phyloP scores from a whole-genome alignment of 2,888 invertebrate genomes.

The Pediacus dermestoides region DNA sequence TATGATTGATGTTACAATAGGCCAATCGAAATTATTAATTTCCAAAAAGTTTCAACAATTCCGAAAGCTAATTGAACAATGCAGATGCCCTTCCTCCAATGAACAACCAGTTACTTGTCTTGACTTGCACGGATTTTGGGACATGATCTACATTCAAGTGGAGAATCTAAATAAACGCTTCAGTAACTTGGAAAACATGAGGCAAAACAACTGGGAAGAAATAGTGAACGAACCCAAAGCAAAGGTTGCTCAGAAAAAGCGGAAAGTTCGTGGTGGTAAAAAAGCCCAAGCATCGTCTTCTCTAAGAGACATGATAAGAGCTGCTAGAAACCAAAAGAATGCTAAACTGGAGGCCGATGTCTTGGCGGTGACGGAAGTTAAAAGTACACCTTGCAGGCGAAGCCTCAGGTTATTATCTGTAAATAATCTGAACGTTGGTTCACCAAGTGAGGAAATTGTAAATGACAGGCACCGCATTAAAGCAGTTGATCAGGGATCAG shows the following conservation, averaged over 20 bases:
- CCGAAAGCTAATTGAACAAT: conserved; percentile 54
- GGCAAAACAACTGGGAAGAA: conserved; percentile 60
- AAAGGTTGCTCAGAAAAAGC: conserved; percentile 19
- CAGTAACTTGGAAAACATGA: no score
- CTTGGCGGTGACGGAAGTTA: no score
- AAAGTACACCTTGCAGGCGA: no score
- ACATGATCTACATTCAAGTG: conserved; percentile 76
- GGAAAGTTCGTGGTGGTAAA: no score
- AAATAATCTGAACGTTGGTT: no score
- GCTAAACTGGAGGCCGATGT: no score
- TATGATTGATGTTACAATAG: conserved; percentile 66
- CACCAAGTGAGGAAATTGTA: no score
- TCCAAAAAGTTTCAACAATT: conserved; percentile 78
- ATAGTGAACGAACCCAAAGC: conserved; percentile 42
- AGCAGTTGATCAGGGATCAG: no score
- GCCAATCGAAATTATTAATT: conserved; percentile 73
- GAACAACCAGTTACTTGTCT: conserved; percentile 57
- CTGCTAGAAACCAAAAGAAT: conserved; percentile 29
- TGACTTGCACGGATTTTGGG: conserved; percentile 86
- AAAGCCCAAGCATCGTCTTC: conserved; percentile 24
- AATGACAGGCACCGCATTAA: no score
- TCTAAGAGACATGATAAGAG: conserved; percentile 37
- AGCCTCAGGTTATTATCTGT: no score
- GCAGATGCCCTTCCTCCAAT: conserved; percentile 46
- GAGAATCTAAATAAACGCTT: conserved; percentile 64